Percentiles rank a stretch among this genome's conserved stretches.
Conservation (phyloP, 1,140 invertebrate species). For the Helicoverpa zea region DNA sequence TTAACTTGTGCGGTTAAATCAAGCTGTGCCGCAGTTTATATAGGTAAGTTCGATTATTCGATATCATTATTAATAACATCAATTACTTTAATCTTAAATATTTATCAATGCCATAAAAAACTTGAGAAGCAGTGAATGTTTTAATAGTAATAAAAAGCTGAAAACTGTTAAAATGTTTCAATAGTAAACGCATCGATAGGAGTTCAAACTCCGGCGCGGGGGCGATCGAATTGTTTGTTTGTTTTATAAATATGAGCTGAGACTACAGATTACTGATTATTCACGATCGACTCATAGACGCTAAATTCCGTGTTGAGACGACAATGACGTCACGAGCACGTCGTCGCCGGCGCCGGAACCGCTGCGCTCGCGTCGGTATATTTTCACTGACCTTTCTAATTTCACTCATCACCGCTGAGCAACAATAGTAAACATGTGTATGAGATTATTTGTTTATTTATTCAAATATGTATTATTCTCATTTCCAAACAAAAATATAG, state of each 20-base stretch:
- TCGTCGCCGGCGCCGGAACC: constrained; percentile 5
- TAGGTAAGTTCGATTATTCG: constrained; percentile 45
- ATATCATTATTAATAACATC: constrained; percentile 2
- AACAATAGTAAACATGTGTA: constrained; percentile 2
- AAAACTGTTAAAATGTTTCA: neutral
- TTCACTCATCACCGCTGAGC: constrained; percentile 54
- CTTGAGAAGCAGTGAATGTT: neutral
- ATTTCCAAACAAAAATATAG: neutral
- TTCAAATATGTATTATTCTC: neutral
- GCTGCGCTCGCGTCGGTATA: constrained; percentile 44
- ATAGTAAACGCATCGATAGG: neutral
- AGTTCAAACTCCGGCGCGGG: constrained; percentile 26
- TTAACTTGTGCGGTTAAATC: constrained; percentile 61
- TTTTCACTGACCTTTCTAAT: constrained; percentile 69
- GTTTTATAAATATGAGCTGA: constrained; percentile 28
- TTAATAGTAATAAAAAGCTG: neutral
- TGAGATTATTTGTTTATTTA: neutral
- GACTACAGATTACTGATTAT: neutral
- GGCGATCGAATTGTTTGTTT: constrained; percentile 40
- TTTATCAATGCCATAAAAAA: neutral
- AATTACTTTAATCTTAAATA: neutral
- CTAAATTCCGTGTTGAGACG: constrained; percentile 28
- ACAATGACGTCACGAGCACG: constrained; percentile 41
- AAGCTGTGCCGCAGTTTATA: constrained; percentile 1
- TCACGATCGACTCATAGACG: neutral